Conservation (phyloP, 2,888 invertebrate species). For the Watsonalla cultraria region DNA sequence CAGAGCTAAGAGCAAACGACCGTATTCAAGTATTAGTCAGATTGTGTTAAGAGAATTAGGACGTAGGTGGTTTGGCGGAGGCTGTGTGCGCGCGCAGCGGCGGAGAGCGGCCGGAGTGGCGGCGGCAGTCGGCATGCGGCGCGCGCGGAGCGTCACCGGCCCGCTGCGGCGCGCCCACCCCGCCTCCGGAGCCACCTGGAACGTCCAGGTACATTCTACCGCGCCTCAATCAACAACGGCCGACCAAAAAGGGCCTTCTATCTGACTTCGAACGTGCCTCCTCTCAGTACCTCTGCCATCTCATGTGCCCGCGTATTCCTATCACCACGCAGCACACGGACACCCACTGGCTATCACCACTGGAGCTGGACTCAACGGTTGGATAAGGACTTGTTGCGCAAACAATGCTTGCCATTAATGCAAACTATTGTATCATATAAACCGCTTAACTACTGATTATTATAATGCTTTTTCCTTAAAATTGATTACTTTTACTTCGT, state of each 20-base stretch:
- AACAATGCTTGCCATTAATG: constrained; percentile 49
- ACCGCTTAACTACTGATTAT: too few species aligned
- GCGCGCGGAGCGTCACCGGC: constrained; percentile 76
- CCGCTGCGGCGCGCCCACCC: constrained; percentile 85
- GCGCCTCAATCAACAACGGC: constrained; percentile 1
- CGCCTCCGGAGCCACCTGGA: constrained; percentile 91
- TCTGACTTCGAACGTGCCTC: not conserved
- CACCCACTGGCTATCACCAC: constrained; percentile 16
- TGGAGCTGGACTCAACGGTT: constrained; percentile 64
- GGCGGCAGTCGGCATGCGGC: constrained; percentile 70
- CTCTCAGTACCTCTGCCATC: not conserved
- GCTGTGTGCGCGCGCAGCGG: constrained; percentile 60
- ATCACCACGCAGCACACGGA: constrained; percentile 1
- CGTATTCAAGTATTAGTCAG: constrained; percentile 21
- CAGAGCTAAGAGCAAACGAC: constrained; percentile 3
- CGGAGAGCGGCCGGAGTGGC: constrained; percentile 25
- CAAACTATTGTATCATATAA: constrained; percentile 41
- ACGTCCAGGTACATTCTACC: constrained; percentile 81
- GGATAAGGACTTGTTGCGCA: constrained; percentile 70
- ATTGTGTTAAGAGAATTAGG: constrained; percentile 43
- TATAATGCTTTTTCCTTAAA: too few species aligned
- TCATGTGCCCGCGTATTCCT: not conserved
- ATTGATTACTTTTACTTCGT: too few species aligned
- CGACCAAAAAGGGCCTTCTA: not conserved
- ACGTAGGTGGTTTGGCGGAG: constrained; percentile 58